A percentile compares a stretch with the other conserved stretches of the same genome.
Conservation (phyloP, 2,888 invertebrate species). For the Mesoligia furuncula region DNA sequence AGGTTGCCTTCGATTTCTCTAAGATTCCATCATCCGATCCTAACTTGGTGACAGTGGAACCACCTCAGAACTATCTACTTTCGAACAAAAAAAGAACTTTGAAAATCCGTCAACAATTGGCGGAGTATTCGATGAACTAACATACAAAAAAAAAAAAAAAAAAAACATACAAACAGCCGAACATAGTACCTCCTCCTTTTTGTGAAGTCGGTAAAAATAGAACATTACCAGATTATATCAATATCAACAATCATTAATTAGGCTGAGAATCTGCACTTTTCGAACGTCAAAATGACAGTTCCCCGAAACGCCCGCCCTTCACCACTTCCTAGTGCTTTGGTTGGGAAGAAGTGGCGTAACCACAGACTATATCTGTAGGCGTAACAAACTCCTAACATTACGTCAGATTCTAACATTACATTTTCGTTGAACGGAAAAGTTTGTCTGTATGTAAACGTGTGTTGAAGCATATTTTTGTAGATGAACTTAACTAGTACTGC, state of each 20-base stretch:
- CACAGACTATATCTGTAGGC: too few species aligned
- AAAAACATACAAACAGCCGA: too few species aligned
- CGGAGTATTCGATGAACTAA: too few species aligned
- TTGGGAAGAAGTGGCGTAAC: background rate
- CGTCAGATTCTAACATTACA: background rate
- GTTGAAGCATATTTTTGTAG: conserved; percentile 16
- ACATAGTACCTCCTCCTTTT: too few species aligned
- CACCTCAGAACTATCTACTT: too few species aligned
- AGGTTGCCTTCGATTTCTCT: too few species aligned
- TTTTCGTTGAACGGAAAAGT: conserved; percentile 30
- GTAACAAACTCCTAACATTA: background rate
- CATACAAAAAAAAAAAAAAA: too few species aligned
- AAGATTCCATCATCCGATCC: too few species aligned
- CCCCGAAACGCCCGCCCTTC: background rate
- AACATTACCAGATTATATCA: background rate
- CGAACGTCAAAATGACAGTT: background rate
- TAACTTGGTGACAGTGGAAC: too few species aligned
- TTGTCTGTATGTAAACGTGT: conserved; percentile 9
- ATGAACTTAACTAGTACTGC: background rate
- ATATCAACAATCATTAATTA: background rate
- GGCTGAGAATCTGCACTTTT: background rate
- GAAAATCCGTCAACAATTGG: too few species aligned
- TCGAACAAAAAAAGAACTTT: too few species aligned
- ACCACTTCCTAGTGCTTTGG: background rate
- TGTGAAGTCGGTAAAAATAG: too few species aligned